Evolutionary conservation across 2,797 vertebrate genomes (phyloP).

Genomic region (Pseudomugil gertrudae): DNA sequence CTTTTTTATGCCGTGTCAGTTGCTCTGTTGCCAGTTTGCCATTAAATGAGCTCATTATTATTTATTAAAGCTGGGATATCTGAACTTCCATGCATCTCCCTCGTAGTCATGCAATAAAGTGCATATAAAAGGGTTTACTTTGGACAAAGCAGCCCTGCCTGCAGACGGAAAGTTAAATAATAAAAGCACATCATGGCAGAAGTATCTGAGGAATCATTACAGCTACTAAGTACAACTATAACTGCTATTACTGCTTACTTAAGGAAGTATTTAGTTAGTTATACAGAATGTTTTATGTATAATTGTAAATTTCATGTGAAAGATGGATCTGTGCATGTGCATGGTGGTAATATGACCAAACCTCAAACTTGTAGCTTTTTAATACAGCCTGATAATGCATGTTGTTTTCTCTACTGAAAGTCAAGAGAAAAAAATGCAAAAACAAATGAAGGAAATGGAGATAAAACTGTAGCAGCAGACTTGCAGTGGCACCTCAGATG

Average conservation of each 20-base stretch:
- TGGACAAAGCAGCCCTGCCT: not conserved
- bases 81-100: not conserved
- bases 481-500: too few relatives aligned
- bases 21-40: constrained; percentile 1
- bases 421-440: not conserved
- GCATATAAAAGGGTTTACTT: not conserved
- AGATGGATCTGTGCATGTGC: too few relatives aligned
- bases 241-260: too few relatives aligned
- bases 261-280: not conserved
- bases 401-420: not conserved
- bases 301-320: not conserved
- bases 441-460: not conserved
- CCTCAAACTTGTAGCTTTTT: not conserved
- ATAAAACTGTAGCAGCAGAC: not conserved
- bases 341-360: too few relatives aligned
- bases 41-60: not conserved
- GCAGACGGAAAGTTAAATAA: not conserved
- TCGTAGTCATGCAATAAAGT: not conserved
- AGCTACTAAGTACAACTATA: too few relatives aligned
- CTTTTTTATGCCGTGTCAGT: constrained; percentile 20
- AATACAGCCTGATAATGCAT: not conserved
- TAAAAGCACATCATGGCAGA: not conserved
- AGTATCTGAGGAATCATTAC: not conserved
- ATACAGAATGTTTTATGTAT: not conserved
- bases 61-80: not conserved